phyloP scores from a whole-genome alignment of 1,140 invertebrate genomes.

The Latrodectus geometricus region DNA sequence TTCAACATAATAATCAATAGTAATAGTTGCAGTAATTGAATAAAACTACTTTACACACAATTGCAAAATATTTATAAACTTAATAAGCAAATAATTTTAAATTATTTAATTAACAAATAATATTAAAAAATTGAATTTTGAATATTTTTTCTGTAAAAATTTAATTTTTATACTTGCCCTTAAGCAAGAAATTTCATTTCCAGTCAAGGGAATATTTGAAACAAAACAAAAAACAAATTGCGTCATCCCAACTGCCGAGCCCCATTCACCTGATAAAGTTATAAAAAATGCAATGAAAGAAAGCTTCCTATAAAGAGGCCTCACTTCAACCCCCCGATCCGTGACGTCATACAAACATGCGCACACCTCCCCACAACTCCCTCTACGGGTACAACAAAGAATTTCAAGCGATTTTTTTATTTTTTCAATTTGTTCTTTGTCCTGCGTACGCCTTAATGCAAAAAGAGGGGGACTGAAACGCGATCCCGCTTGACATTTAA shows the following conservation, averaged over 20 bases:
- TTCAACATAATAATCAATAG: no score
- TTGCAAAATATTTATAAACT: no score
- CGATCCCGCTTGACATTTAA: background rate
- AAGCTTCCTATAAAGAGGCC: conserved; percentile 37
- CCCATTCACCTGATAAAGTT: conserved; percentile 48
- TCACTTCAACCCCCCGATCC: conserved; percentile 19
- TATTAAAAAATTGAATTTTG: no score
- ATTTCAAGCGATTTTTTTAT: conserved; percentile 30
- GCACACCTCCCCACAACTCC: conserved; percentile 2
- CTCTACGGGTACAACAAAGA: conserved; percentile 36
- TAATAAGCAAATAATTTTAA: no score
- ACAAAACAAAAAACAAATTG: conserved; percentile 60
- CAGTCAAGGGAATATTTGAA: conserved; percentile 45
- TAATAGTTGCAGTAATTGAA: no score
- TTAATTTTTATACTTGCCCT: no score
- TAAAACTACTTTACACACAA: no score
- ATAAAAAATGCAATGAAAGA: background rate
- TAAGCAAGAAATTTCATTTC: conserved; percentile 21
- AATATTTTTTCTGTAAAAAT: no score
- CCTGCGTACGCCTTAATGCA: background rate
- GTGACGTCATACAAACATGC: conserved; percentile 52
- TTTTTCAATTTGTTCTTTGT: conserved; percentile 18
- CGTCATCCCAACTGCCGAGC: conserved; percentile 51
- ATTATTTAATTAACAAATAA: no score
- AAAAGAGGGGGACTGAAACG: background rate